Percentiles rank a stretch among this genome's conserved stretches.
Conservation (phyloP, 1,140 invertebrate genomes). For the Anoplophora glabripennis region DNA sequence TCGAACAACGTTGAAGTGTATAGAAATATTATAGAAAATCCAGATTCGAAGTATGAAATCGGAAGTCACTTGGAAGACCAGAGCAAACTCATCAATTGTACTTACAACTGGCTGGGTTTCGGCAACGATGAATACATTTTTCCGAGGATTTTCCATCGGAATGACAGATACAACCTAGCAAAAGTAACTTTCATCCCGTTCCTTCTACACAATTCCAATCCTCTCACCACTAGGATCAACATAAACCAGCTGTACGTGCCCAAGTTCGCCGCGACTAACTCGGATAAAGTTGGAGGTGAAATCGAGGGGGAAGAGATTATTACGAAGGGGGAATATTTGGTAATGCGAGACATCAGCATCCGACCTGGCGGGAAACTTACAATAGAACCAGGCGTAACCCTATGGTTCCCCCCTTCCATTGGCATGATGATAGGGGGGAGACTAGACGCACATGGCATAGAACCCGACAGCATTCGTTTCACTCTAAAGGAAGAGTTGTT, state of each 20-base stretch:
- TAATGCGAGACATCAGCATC: constrained; percentile 88
- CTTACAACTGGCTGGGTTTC: constrained; percentile 90
- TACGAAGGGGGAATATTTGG: constrained; percentile 75
- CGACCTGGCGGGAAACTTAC: constrained; percentile 82
- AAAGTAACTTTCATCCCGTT: constrained; percentile 84
- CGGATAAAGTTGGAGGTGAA: constrained; percentile 78
- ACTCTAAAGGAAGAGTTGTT: constrained; percentile 72
- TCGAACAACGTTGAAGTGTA: constrained; percentile 88
- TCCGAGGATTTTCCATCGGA: constrained; percentile 80
- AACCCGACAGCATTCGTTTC: constrained; percentile 73
- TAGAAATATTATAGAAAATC: constrained; percentile 92
- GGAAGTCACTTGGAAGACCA: constrained; percentile 94
- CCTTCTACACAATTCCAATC: constrained; percentile 79
- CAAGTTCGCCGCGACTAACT: constrained; percentile 65
- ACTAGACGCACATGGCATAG: constrained; percentile 75
- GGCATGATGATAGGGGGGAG: constrained; percentile 96
- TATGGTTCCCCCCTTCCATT: constrained; percentile 84
- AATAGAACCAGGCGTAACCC: constrained; percentile 79
- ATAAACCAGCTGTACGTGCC: constrained; percentile 71
- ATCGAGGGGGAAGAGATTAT: constrained; percentile 82
- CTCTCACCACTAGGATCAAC: constrained; percentile 73
- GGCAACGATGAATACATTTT: constrained; percentile 75
- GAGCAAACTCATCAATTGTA: constrained; percentile 89
- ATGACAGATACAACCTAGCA: constrained; percentile 88
- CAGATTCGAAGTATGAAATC: constrained; percentile 86